Evolutionary conservation across 2,888 invertebrate species (phyloP).

Genomic region (Ichneumoninae sp.): DNA sequence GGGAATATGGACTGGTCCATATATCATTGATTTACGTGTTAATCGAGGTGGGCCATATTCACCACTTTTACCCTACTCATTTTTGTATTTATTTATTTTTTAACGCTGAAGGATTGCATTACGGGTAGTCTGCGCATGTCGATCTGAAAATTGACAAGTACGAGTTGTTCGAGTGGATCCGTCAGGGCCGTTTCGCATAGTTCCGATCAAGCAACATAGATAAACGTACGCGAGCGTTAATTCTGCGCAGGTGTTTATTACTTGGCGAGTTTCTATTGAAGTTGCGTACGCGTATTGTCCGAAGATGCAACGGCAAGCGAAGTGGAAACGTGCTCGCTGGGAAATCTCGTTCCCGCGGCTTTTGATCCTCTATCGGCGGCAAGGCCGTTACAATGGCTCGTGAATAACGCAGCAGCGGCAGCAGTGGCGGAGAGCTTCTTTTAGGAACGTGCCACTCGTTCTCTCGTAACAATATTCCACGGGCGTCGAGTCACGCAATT

Average conservation of each 20-base stretch:
- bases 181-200: neutral
- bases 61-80: too few species aligned
- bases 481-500: slow-evolving; percentile 35
- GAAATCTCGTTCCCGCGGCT: slow-evolving; percentile 46
- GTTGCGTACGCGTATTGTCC: neutral
- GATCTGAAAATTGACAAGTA: neutral
- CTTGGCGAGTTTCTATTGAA: neutral
- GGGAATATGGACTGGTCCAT: too few species aligned
- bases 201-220: neutral
- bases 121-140: neutral
- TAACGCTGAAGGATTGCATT: neutral
- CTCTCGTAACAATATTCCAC: slow-evolving; percentile 35
- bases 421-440: slow-evolving; percentile 7
- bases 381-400: slow-evolving; percentile 46
- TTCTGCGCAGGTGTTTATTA: slow-evolving; percentile 1
- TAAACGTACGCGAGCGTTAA: neutral
- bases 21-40: too few species aligned
- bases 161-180: too few species aligned
- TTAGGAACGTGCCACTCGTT: slow-evolving; percentile 22
- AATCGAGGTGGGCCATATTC: too few species aligned
- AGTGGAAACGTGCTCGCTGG: slow-evolving; percentile 26
- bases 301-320: slow-evolving; percentile 6
- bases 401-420: slow-evolving; percentile 38
- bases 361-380: slow-evolving; percentile 51
- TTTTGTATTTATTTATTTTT: neutral